Evolutionary conservation across 2,797 vertebrate species (phyloP), one percentile per base, ranked within the genome.

Genomic region (Otus scops): DNA sequence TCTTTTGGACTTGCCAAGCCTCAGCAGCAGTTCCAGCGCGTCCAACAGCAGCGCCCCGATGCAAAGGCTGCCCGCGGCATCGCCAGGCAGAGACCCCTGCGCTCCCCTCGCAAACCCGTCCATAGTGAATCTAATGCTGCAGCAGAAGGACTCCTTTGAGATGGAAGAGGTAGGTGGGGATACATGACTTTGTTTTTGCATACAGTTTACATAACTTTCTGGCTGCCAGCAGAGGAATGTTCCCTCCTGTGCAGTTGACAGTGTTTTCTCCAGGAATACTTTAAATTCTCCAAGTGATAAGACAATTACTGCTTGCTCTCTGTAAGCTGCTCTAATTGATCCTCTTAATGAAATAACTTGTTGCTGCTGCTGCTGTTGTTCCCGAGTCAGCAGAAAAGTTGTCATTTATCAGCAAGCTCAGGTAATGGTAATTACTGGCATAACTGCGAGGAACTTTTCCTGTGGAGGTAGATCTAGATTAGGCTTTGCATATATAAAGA

Each of bases 121-220:
- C 48, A 76, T 99, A 47, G 92, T 92, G 34, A 99, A 97, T 92
- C 98, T 99, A 32, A 98, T 98, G 91, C 96, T 74, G 11, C 98
- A 99, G 88, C 98, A 98, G 54, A 97, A 99, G 54, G 98, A 99
- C 94, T 99, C 99, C 28, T 99, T 99, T 30, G 99, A 99, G 95
- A 99, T 99, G 98, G 99, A 99, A 94, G 99, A 99, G 99, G 99
- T 99, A 98, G 32, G 97, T 97, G 81, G 94, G 93, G 85, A 91
- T 61, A n/a, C 20, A 64, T 43, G 78, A 11, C 75, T 84, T 76
- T 47, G 41, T 53, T 97, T 87, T 70, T 90, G 82, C 70, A 16
- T 75, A 39, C 32, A 41, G 93, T 96, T 96, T 93, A 93, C 84
- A 83, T 93, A 94, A 63, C 61, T 91, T 41, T 41, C 57, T 85